These are phyloP conservation scores for Pseudomyrmex cubaensis DNA, from an alignment of 1,140 invertebrate genomes.

Conservation along the genomic window DNA sequence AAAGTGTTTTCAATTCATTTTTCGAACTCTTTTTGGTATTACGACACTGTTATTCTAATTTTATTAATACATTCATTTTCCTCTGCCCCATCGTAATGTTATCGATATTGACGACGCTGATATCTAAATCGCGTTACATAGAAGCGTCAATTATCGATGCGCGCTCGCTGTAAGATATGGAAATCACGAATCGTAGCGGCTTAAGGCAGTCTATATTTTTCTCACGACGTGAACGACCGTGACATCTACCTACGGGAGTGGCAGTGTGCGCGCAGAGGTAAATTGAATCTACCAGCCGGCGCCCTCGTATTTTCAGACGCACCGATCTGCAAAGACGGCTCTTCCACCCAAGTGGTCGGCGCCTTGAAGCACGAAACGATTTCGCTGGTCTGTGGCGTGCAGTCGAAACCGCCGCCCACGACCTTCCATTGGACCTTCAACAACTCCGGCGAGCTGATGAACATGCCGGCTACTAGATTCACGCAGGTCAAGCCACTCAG, in stretches of 20 bases:
- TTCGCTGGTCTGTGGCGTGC: constrained; percentile 92
- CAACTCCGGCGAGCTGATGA: constrained; percentile 92
- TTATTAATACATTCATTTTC: constrained; percentile 37
- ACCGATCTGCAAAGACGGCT: constrained; percentile 91
- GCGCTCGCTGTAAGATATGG: not conserved
- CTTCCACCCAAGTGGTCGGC: constrained; percentile 91
- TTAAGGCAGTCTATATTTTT: constrained; percentile 2
- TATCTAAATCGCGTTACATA: constrained; percentile 38
- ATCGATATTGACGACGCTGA: constrained; percentile 1
- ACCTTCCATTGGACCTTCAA: constrained; percentile 96
- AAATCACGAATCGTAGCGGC: constrained; percentile 9
- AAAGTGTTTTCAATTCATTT: constrained; percentile 29
- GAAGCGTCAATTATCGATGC: constrained; percentile 38
- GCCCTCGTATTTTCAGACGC: constrained; percentile 87
- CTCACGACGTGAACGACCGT: not conserved
- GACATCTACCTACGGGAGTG: not conserved
- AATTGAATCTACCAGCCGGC: constrained; percentile 44
- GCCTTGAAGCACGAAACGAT: constrained; percentile 94
- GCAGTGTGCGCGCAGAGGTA: constrained; percentile 12
- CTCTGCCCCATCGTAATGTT: not conserved
- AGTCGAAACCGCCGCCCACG: constrained; percentile 92
- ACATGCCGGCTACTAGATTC: constrained; percentile 88
- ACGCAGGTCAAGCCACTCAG: constrained; percentile 81
- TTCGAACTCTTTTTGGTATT: not conserved
- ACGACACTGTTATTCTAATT: constrained; percentile 42